These are phyloP conservation scores for Blera fallax DNA, from an alignment of 2,888 invertebrate species.

Conservation along the genomic window DNA sequence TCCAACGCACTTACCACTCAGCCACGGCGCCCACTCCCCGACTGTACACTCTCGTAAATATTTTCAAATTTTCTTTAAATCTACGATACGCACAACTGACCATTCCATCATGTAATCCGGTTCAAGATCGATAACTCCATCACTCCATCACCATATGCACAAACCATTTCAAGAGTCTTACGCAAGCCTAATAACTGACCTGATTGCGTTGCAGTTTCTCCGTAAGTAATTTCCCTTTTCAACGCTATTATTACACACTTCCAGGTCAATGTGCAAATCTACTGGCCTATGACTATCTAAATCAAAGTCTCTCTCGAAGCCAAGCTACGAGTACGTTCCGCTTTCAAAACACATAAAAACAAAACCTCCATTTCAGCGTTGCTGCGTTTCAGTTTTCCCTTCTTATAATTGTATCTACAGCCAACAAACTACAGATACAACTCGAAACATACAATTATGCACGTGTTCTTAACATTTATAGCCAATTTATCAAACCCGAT, in stretches of 20 bases:
- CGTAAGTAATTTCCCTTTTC: not conserved
- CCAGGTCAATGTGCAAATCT: conserved; percentile 28
- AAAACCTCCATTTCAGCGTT: not conserved
- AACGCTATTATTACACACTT: conserved; percentile 22
- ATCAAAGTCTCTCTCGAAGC: conserved; percentile 21
- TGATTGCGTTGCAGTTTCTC: not conserved
- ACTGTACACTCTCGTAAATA: too few species aligned
- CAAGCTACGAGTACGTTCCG: conserved; percentile 49
- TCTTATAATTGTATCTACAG: not conserved
- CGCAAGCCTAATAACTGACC: conserved; percentile 17
- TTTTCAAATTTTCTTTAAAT: too few species aligned
- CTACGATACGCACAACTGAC: too few species aligned
- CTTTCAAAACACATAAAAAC: conserved; percentile 29
- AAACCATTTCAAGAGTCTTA: not conserved
- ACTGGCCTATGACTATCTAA: conserved; percentile 45
- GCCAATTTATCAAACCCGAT: conserved; percentile 21
- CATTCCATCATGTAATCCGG: too few species aligned
- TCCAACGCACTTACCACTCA: too few species aligned
- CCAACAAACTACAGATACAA: not conserved
- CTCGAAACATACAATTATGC: conserved; percentile 35
- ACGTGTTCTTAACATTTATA: conserved; percentile 25
- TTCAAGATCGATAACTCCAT: too few species aligned
- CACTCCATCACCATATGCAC: not conserved
- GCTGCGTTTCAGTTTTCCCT: conserved; percentile 27
- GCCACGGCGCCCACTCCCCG: too few species aligned